A percentile compares a stretch with the other conserved stretches of the same genome.
These are phyloP conservation scores for Thomomys bottae DNA, from an alignment of 2,113 vertebrate genomes.

Conservation along the genomic window DNA sequence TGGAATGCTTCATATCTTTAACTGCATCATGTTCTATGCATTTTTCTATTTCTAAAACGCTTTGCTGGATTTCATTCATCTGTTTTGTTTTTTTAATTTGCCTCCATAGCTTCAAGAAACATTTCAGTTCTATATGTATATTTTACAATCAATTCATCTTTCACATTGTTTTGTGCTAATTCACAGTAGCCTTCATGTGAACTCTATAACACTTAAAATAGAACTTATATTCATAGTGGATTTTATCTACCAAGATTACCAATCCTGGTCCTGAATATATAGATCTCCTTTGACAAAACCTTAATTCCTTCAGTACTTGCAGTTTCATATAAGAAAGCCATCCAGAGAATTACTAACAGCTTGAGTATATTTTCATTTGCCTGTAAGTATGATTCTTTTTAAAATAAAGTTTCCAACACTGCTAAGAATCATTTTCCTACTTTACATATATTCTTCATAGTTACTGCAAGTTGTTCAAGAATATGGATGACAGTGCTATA, in stretches of 20 bases:
- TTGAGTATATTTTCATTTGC: constrained; percentile 78
- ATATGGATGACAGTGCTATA: constrained; percentile 44
- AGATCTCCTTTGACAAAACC: constrained; percentile 66
- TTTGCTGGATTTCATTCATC: neutral
- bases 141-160: constrained; percentile 71
- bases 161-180: constrained; percentile 72
- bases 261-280: constrained; percentile 61
- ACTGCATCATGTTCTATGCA: neutral
- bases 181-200: constrained; percentile 50
- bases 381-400: constrained; percentile 79
- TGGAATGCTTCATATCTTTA: too few species aligned
- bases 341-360: constrained; percentile 79
- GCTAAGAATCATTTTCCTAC: constrained; percentile 79
- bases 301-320: constrained; percentile 72
- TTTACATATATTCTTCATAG: constrained; percentile 52
- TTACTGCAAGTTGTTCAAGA: constrained; percentile 72
- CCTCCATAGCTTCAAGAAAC: constrained; percentile 27
- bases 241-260: too few species aligned
- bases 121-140: constrained; percentile 20
- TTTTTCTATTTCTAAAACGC: neutral
- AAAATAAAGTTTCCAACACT: constrained; percentile 81
- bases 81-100: neutral
- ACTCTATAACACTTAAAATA: neutral
- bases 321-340: constrained; percentile 62
- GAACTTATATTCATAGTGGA: too few species aligned